phyloP scores from a whole-genome alignment of 1,140 invertebrate species.

The Dreissena rostriformis region DNA sequence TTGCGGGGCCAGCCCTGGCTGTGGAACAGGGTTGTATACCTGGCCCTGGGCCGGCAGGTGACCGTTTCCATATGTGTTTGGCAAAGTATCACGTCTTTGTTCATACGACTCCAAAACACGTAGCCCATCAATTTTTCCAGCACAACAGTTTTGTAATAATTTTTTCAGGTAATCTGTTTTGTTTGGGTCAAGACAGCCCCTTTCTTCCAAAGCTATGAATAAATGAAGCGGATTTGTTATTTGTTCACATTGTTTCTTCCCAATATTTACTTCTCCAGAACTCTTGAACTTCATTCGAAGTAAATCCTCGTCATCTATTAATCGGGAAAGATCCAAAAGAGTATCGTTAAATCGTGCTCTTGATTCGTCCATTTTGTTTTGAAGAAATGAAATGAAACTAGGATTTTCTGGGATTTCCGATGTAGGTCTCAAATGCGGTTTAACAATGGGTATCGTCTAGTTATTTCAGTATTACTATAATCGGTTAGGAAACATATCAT shows the following conservation, averaged over 20 bases:
- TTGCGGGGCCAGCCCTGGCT: no score
- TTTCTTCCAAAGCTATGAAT: conserved; percentile 64
- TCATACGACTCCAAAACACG: conserved; percentile 60
- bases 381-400: neutral
- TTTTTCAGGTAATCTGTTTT: conserved; percentile 60
- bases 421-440: neutral
- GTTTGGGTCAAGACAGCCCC: conserved; percentile 49
- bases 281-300: conserved; percentile 63
- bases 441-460: no score
- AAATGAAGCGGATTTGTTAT: conserved; percentile 58
- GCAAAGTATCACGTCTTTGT: no score
- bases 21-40: neutral
- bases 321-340: conserved; percentile 13
- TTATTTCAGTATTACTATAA: no score
- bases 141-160: conserved; percentile 54
- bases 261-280: conserved; percentile 57
- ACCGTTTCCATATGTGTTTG: neutral
- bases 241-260: conserved; percentile 58
- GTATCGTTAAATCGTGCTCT: conserved; percentile 9
- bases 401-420: neutral
- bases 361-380: conserved; percentile 15
- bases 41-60: neutral
- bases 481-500: no score
- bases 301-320: conserved; percentile 51
- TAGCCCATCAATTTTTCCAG: conserved; percentile 58